Evolutionary conservation across 2,113 vertebrate genomes (phyloP).

Genomic region (Elgaria multicarinata): DNA sequence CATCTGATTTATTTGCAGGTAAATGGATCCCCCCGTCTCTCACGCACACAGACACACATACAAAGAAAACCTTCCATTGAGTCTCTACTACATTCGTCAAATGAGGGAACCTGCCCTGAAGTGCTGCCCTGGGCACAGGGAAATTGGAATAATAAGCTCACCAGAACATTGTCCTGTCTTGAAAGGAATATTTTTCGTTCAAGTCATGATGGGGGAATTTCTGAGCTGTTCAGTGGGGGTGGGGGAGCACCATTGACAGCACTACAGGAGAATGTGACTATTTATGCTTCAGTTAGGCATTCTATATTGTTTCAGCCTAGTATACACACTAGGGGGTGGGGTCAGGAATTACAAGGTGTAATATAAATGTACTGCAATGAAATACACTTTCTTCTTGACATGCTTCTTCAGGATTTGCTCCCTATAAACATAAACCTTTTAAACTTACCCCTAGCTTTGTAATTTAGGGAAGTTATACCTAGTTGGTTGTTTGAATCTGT

Average conservation of each 20-base stretch:
- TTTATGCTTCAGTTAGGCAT: background rate
- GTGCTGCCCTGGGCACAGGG: background rate
- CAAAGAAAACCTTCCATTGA: background rate
- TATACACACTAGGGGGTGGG: background rate
- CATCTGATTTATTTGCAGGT: background rate
- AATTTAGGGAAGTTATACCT: background rate
- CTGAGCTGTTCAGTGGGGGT: background rate
- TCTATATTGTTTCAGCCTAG: background rate
- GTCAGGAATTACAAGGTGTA: background rate
- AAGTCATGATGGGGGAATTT: background rate
- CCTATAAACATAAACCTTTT: background rate
- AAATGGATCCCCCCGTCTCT: background rate
- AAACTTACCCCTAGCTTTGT: background rate
- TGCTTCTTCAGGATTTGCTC: background rate
- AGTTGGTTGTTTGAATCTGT: background rate
- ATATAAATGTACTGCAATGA: background rate
- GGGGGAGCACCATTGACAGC: too few relatives aligned
- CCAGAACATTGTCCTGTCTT: too few relatives aligned
- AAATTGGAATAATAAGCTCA: background rate
- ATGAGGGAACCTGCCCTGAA: background rate
- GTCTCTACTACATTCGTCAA: too few relatives aligned
- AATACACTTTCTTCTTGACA: background rate
- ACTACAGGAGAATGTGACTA: background rate
- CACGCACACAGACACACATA: background rate
- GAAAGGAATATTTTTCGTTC: background rate